These are phyloP conservation scores for Nephrocerus scutellatus DNA, from an alignment of 2,888 invertebrate species.

Conservation along the genomic window DNA sequence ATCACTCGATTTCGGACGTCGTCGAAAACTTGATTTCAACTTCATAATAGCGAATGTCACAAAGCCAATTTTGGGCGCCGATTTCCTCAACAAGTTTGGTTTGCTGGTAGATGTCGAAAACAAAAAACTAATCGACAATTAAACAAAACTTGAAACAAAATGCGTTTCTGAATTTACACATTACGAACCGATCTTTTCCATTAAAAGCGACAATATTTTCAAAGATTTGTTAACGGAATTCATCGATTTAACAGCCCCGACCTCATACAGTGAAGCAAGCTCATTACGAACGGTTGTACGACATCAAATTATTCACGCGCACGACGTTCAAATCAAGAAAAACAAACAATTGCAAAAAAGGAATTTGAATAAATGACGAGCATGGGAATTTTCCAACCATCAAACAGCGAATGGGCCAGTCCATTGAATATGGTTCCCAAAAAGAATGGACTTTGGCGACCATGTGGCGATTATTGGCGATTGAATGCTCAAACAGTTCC, in stretches of 20 bases:
- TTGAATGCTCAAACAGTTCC: conserved; percentile 7
- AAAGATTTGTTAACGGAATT: conserved; percentile 11
- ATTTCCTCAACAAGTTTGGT: conserved; percentile 7
- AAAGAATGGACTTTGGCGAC: conserved; percentile 8
- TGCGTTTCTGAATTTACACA: conserved; percentile 6
- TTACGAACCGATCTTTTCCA: conserved; percentile 9
- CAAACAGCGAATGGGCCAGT: conserved; percentile 3
- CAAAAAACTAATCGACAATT: conserved; percentile 4
- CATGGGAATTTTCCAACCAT: conserved; percentile 4
- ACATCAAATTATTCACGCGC: conserved; percentile 11
- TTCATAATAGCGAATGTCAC: conserved; percentile 8
- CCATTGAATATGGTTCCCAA: conserved; percentile 4
- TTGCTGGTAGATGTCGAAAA: conserved; percentile 10
- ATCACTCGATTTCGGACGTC: conserved; percentile 3
- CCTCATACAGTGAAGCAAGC: conserved; percentile 4
- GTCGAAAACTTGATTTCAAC: conserved; percentile 3
- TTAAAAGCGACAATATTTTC: conserved; percentile 6
- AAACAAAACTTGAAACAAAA: conserved; percentile 10
- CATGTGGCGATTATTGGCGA: conserved; percentile 9
- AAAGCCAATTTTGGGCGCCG: conserved; percentile 6
- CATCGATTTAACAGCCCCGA: conserved; percentile 9
- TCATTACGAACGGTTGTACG: neutral
- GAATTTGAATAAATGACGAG: conserved; percentile 8
- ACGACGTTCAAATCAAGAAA: conserved; percentile 10
- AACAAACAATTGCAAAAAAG: conserved; percentile 7